Evolutionary conservation across 2,113 vertebrate genomes (phyloP), one percentile per base, ranked within the genome.

Genomic region (Clarias gariepinus): DNA sequence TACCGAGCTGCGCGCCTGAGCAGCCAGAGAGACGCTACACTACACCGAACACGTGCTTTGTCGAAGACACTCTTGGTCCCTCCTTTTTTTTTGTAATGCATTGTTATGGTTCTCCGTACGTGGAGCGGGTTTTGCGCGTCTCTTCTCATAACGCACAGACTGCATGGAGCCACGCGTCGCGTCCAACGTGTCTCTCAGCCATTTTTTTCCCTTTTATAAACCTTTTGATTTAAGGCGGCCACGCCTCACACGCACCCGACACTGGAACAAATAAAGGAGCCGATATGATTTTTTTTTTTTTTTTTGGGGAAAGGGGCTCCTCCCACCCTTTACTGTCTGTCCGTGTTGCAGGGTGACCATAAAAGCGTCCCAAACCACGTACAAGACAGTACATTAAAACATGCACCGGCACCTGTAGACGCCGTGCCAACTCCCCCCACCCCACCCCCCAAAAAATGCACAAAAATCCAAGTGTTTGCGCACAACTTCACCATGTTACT

Each of bases 241-340:
- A 79, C 84, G 84, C 84, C 84, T 69, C 84, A 69, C 30, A 12
- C 41, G 73, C 55, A 61, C 41, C 73, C 74, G 36, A 78, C 36
- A 68, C 63, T 80, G 83, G 36, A 71, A 61, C 85, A 87, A 91
- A 88, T 90, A 93, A 91, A 93, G 91, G 80, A 87, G 84, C 87
- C 84, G 90, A 69, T 81, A 85, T 91, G 87, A 91, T 90, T 61
- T 88, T 47, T 88, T 33, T 66, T 64, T 25, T 64, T 10, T 11
- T 21, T 21, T 5, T 13, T 5, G 58, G 58, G 19, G 7, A 2
- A 1, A 89, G 90, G 79, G 78, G 86, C 69, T 87, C 92, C 93
- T 92, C 94, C 93, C 93, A 94, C 93, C 91, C 89, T 89, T 8
- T 55, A 23, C 79, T 86, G 88, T 87, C 89, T 85, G 90, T 89